These are phyloP conservation scores for Myripristis murdjan DNA, from an alignment of 2,797 vertebrate genomes.

Conservation along the genomic window DNA sequence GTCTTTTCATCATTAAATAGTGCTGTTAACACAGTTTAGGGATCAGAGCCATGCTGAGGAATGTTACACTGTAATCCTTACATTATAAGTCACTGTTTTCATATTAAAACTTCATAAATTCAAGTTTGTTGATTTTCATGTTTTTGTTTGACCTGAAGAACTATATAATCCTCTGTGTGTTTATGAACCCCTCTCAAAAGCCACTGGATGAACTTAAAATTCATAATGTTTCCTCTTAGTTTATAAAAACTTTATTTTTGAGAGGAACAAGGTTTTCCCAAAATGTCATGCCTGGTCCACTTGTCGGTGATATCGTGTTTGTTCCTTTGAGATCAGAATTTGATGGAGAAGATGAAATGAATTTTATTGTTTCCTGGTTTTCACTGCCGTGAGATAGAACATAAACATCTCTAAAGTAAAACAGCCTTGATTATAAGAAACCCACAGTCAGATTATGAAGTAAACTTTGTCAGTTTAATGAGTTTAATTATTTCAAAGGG, in stretches of 20 bases:
- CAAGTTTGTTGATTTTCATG: slow-evolving; percentile 17
- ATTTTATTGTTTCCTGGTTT: slow-evolving; percentile 21
- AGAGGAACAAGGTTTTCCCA: too few relatives aligned
- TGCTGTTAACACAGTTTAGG: slow-evolving; percentile 79
- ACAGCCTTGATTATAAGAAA: not conserved
- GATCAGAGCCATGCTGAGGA: slow-evolving; percentile 70
- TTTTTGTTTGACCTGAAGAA: not conserved
- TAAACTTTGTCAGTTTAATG: slow-evolving; percentile 20
- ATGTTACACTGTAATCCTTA: slow-evolving; percentile 58
- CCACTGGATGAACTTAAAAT: not conserved
- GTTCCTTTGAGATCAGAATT: slow-evolving; percentile 20
- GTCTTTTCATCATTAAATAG: slow-evolving; percentile 75
- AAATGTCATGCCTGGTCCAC: too few relatives aligned
- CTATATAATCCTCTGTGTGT: too few relatives aligned
- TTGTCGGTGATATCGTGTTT: not conserved
- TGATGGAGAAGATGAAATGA: slow-evolving; percentile 4
- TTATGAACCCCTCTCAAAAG: not conserved
- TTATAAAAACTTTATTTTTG: not conserved
- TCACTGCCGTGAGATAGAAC: slow-evolving; percentile 36
- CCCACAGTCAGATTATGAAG: not conserved
- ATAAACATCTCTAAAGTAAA: not conserved
- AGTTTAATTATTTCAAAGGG: slow-evolving; percentile 23
- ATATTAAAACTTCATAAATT: slow-evolving; percentile 29
- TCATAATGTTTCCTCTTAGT: not conserved
- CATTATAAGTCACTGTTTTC: slow-evolving; percentile 40